Base-by-base conservation (phyloP, 2,797 vertebrate species). In the Manis pentadactyla region DNA sequence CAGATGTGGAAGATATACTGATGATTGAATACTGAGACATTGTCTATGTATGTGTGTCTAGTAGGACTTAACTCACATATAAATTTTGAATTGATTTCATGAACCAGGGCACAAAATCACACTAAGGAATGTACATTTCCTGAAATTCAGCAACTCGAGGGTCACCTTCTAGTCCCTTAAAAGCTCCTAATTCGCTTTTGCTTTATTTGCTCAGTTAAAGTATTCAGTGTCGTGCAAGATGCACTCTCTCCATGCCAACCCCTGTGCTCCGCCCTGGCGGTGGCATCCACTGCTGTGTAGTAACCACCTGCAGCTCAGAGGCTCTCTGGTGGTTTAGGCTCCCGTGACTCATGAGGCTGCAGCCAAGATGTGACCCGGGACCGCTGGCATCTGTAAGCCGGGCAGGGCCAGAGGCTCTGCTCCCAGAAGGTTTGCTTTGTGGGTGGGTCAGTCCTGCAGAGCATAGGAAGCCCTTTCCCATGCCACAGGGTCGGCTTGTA, bases 21-120 rank as follows among this genome's bases (percentile, higher is more conserved):
- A 31, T 5, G 3, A 0, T 4, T 1, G 3, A 27, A 23, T 6
- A 15, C 17, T 23, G 18, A 18, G 27, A 11, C 4, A 0, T 3
- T 11, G 8, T 4, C n/a, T 18, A 2, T 4, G 9, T 3, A 23
- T 3, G 1, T 46, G 5, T 14, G 18, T 64, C 13, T 57, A 21
- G 77, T 59, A n/a, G 11, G 31, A 71, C 39, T 51, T 87, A 23
- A 19, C 37, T 82, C 23, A 21, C 4, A 11, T 5, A 15, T 49
- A 87, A 39, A 18, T 69, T 79, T 71, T 64, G 69, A 61, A 55
- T 64, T 74, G 85, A 39, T 81, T 77, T 19, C 18, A 10, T 12
- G 42, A 92, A 49, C 66, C 42, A 73, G 90, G 75, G 51, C 2
- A n/a, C 17, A 51, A 14, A 71, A 29, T 42, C 23, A 42, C 19